These are phyloP conservation scores for Neogobius melanostomus DNA, from an alignment of 2,113 vertebrate species.

Conservation along the genomic window DNA sequence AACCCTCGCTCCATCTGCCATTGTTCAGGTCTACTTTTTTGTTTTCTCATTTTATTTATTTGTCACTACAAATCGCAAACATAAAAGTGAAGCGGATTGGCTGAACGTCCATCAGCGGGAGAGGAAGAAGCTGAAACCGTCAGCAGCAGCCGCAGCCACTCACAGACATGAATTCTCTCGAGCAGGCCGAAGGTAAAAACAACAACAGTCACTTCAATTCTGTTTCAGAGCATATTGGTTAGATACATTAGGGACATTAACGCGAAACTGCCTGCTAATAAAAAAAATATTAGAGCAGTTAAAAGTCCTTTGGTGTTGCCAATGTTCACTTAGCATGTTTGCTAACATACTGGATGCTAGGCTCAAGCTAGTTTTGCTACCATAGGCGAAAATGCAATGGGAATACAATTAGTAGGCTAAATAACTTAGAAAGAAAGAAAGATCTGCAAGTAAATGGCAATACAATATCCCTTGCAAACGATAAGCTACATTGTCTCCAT, in stretches of 20 bases:
- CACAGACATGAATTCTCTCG: slow-evolving; percentile 88
- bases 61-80: background rate
- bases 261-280: too few species aligned
- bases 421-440: too few species aligned
- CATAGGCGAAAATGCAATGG: too few species aligned
- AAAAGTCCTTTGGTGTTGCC: background rate
- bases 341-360: slow-evolving; percentile 24
- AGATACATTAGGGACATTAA: fast-evolving
- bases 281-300: background rate
- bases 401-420: too few species aligned
- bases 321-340: slow-evolving; percentile 35
- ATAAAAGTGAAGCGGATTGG: slow-evolving; percentile 32
- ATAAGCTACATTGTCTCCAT: too few species aligned
- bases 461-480: too few species aligned
- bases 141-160: slow-evolving; percentile 15
- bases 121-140: slow-evolving; percentile 10
- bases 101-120: slow-evolving; percentile 22
- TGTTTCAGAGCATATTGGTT: fast-evolving
- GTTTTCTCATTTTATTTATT: too few species aligned
- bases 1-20: too few species aligned
- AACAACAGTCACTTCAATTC: background rate
- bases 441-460: too few species aligned
- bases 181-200: slow-evolving; percentile 91
- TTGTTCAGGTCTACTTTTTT: too few species aligned
- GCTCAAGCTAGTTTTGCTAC: too few species aligned